These are phyloP conservation scores for Podabrus alpinus DNA, from an alignment of 2,888 invertebrate species.

Conservation along the genomic window DNA sequence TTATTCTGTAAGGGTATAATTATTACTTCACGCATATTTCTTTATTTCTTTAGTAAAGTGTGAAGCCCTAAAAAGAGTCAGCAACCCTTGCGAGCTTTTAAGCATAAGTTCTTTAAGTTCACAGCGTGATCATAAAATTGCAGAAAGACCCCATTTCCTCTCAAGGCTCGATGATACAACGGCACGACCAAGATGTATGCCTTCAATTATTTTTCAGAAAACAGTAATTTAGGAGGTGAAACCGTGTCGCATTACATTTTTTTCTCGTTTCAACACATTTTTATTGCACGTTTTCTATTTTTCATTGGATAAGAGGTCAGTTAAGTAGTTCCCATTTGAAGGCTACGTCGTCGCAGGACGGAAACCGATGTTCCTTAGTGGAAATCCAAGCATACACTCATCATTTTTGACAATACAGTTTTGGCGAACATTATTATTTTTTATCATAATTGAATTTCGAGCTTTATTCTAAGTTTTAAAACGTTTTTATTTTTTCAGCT, in stretches of 20 bases:
- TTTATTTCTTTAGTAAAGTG: conserved; percentile 34
- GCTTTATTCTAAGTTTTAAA: background rate
- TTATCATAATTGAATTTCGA: background rate
- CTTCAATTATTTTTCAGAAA: conserved; percentile 28
- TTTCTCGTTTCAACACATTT: background rate
- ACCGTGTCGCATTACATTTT: conserved; percentile 13
- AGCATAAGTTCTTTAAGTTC: conserved; percentile 35
- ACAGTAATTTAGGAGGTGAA: conserved; percentile 22
- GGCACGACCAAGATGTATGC: conserved; percentile 20
- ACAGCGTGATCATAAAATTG: conserved; percentile 36
- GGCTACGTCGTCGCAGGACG: background rate
- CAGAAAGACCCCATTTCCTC: conserved; percentile 25
- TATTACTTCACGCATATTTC: conserved; percentile 35
- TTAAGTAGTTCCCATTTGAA: background rate
- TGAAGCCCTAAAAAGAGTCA: conserved; percentile 34
- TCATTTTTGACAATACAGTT: background rate
- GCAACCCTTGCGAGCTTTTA: conserved; percentile 34
- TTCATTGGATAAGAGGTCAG: background rate
- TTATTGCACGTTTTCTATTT: background rate
- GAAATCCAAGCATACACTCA: background rate
- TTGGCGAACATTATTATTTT: background rate
- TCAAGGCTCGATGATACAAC: conserved; percentile 24
- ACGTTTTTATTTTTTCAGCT: background rate
- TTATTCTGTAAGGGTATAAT: conserved; percentile 26
- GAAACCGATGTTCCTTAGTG: background rate